These are phyloP conservation scores for Campoletis sonorensis DNA, from an alignment of 1,140 invertebrate genomes.

Conservation along the genomic window DNA sequence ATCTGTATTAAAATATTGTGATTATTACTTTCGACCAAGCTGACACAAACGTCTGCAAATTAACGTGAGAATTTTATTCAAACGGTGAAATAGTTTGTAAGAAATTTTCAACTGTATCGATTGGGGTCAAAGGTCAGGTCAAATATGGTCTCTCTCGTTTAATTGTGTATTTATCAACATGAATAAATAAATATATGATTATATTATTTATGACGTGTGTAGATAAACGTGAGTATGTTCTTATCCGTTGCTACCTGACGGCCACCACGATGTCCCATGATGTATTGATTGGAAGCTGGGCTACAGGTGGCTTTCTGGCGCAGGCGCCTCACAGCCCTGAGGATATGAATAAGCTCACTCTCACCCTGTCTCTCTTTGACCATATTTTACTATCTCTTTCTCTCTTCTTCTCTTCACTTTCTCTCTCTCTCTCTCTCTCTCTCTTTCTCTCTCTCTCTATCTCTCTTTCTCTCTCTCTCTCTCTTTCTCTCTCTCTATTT, in stretches of 20 bases:
- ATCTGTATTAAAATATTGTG: neutral
- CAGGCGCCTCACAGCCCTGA: conserved; percentile 51
- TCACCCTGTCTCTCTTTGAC: neutral
- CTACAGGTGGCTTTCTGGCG: conserved; percentile 68
- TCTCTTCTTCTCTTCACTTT: neutral
- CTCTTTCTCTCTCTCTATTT: too few relatives aligned
- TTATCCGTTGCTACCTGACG: conserved; percentile 57
- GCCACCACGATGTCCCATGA: conserved; percentile 55
- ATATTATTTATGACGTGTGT: neutral
- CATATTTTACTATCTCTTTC: neutral
- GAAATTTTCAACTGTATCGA: too few relatives aligned
- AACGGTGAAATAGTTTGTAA: too few relatives aligned
- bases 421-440: neutral
- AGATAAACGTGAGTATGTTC: conserved; percentile 1
- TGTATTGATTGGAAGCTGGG: conserved; percentile 69
- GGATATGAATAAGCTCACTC: conserved; percentile 53
- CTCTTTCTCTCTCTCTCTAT: too few relatives aligned
- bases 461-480: too few relatives aligned
- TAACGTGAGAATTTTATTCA: too few relatives aligned
- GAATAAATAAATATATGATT: neutral
- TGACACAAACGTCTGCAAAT: too few relatives aligned
- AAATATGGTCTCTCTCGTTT: too few relatives aligned
- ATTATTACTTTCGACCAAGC: too few relatives aligned
- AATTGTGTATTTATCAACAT: neutral
- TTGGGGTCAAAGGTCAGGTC: too few relatives aligned